Evolutionary conservation across 2,797 vertebrate species (phyloP).

Genomic region (Gadopsis bispinosus): DNA sequence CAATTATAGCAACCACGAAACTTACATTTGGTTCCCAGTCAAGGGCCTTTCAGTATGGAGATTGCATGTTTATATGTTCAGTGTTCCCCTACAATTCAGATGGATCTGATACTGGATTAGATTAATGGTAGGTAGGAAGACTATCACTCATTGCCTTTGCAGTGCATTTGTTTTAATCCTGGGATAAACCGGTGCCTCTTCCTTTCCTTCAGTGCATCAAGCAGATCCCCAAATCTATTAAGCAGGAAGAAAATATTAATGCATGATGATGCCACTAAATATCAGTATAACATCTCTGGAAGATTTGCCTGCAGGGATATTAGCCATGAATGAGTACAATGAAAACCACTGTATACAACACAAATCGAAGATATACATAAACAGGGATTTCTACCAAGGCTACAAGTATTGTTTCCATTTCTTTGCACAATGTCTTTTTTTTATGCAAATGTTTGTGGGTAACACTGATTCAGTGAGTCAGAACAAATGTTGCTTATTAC

Average conservation of each 20-base stretch:
- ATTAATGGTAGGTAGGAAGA: not conserved
- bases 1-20: not conserved
- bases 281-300: not conserved
- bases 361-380: not conserved
- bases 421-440: not conserved
- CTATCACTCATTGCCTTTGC: constrained; percentile 1
- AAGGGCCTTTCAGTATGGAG: not conserved
- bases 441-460: not conserved
- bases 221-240: not conserved
- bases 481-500: not conserved
- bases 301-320: not conserved
- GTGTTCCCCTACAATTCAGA: not conserved
- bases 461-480: not conserved
- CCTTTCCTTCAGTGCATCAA: not conserved
- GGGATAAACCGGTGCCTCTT: constrained; percentile 22
- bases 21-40: not conserved
- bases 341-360: not conserved
- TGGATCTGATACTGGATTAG: not conserved
- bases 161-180: constrained; percentile 13
- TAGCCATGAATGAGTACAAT: constrained; percentile 5
- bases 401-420: not conserved
- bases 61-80: not conserved
- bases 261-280: not conserved
- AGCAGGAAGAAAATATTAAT: not conserved
- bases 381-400: too few species aligned